Percentiles rank a stretch among this genome's conserved stretches.
Conservation (phyloP, 2,113 vertebrate species). For the Trematomus loennbergii region DNA sequence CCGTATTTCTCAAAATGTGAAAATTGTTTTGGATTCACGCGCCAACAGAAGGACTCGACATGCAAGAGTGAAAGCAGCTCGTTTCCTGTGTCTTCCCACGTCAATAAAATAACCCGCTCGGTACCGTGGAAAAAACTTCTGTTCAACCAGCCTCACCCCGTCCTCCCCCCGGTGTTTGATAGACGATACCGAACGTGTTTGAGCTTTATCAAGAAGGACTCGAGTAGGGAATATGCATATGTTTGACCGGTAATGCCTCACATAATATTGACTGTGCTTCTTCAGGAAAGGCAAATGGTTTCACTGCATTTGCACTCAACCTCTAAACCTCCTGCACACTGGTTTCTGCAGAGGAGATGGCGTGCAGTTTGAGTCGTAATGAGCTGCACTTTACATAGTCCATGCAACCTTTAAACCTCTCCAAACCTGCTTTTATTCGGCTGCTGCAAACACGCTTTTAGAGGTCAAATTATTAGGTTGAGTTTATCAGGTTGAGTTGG, state of each 20-base stretch:
- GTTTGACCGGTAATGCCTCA: constrained; percentile 70
- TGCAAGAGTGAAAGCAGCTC: constrained; percentile 80
- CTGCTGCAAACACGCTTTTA: neutral
- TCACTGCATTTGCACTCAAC: constrained; percentile 32
- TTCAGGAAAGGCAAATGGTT: constrained; percentile 35
- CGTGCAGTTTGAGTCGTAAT: constrained; percentile 17
- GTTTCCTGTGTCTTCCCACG: constrained; percentile 74
- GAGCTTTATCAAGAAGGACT: constrained; percentile 56
- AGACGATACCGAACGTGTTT: constrained; percentile 56
- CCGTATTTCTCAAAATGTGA: constrained; percentile 83
- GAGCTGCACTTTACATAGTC: constrained; percentile 31
- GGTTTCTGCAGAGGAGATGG: constrained; percentile 35
- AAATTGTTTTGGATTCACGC: constrained; percentile 82
- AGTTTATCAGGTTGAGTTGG: constrained; percentile 20
- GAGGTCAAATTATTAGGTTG: constrained; percentile 29
- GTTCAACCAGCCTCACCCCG: constrained; percentile 45
- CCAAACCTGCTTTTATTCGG: constrained; percentile 33
- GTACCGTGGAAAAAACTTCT: constrained; percentile 70
- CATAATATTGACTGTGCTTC: constrained; percentile 40
- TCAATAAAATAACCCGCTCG: constrained; percentile 68
- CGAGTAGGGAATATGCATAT: constrained; percentile 62
- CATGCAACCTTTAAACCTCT: constrained; percentile 45
- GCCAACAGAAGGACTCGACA: constrained; percentile 84
- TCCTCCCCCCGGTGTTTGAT: constrained; percentile 31
- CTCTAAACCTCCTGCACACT: constrained; percentile 50